phyloP scores from a whole-genome alignment of 1,140 invertebrate species.

The Polypedilum vanderplanki region DNA sequence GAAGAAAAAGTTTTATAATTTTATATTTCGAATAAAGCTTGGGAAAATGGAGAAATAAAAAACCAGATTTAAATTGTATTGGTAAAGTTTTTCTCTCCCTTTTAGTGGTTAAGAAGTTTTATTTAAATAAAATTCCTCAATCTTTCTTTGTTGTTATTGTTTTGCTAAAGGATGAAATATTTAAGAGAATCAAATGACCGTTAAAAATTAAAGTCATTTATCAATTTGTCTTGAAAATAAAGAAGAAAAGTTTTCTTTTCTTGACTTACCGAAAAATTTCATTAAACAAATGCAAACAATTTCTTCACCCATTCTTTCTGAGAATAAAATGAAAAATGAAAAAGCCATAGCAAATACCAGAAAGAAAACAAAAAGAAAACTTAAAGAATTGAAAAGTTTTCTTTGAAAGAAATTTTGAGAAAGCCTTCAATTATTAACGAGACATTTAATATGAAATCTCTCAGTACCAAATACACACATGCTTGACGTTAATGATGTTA shows the following conservation, averaged over 20 bases:
- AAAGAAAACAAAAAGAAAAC: too few relatives aligned
- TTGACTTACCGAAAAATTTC: too few relatives aligned
- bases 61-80: conserved; percentile 4
- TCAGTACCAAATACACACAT: neutral
- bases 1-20: neutral
- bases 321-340: too few relatives aligned
- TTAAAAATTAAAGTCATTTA: too few relatives aligned
- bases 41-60: neutral
- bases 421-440: neutral
- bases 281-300: too few relatives aligned
- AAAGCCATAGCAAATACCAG: too few relatives aligned
- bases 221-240: too few relatives aligned
- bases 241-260: too few relatives aligned
- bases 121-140: neutral
- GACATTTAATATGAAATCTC: conserved; percentile 10
- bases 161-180: neutral
- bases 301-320: too few relatives aligned
- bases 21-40: neutral
- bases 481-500: neutral
- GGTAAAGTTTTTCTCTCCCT: neutral
- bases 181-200: too few relatives aligned
- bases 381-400: too few relatives aligned
- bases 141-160: neutral
- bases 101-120: neutral
- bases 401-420: too few relatives aligned